phyloP scores from a whole-genome alignment of 2,113 vertebrate genomes.

The Clarias batrachus region DNA sequence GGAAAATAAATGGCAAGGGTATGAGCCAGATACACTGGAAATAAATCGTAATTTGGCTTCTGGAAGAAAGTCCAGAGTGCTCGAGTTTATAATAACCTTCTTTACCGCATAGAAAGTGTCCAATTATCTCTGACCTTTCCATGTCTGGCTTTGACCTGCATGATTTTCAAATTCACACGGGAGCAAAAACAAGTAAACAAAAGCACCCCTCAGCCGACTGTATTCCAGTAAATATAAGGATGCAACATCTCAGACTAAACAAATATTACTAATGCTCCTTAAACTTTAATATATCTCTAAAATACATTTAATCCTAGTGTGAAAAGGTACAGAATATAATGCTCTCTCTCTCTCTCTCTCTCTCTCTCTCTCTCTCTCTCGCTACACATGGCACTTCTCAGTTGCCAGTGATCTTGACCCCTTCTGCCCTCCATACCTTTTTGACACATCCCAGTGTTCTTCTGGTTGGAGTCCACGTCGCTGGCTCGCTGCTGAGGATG shows the following conservation, averaged over 20 bases:
- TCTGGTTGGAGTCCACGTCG: no score
- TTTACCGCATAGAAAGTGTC: background rate
- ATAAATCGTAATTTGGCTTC: constrained; percentile 8
- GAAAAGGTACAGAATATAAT: background rate
- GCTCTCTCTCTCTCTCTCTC: no score
- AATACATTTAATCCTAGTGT: background rate
- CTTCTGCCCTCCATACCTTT: no score
- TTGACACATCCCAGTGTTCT: no score
- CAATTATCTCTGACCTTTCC: constrained; percentile 28
- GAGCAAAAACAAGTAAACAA: background rate
- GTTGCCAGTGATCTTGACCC: no score
- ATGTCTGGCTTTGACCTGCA: background rate
- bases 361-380: no score
- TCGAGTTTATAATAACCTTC: constrained; percentile 17
- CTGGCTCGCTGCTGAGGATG: no score
- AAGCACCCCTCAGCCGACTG: background rate
- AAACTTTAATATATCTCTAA: background rate
- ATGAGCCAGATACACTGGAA: constrained; percentile 54
- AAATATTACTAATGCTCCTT: background rate
- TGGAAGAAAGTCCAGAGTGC: background rate
- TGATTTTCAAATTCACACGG: background rate
- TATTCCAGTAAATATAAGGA: background rate
- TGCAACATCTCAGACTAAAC: background rate
- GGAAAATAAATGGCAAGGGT: constrained; percentile 65
- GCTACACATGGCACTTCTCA: no score